phyloP scores from a whole-genome alignment of 30 jellyfish, hydroid and myxozoan genomes.

The Hydractinia echinata region DNA sequence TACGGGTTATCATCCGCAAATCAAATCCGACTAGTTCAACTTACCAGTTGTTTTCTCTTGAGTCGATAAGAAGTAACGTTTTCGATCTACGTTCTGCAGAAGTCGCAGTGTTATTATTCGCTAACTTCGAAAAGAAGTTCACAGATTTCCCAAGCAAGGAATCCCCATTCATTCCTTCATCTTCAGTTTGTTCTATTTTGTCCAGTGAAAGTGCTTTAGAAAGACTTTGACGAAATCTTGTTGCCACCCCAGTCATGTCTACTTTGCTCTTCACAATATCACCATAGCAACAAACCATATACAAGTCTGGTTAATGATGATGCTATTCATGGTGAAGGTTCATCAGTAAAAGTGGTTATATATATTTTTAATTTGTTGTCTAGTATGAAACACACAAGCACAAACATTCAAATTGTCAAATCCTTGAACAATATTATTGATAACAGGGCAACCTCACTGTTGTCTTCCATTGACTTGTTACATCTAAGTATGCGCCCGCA shows the following conservation, averaged over 20 bases:
- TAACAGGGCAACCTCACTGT: too few relatives aligned
- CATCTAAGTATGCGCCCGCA: too few relatives aligned
- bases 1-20: neutral
- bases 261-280: neutral
- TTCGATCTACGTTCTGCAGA: slow-evolving; percentile 57
- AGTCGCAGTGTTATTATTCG: slow-evolving; percentile 12
- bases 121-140: slow-evolving; percentile 9
- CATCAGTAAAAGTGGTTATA: too few relatives aligned
- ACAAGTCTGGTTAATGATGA: too few relatives aligned
- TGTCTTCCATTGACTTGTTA: too few relatives aligned
- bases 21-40: slow-evolving; percentile 9
- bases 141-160: slow-evolving; percentile 8
- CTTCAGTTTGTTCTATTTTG: slow-evolving; percentile 6
- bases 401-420: too few relatives aligned
- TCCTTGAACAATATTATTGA: too few relatives aligned
- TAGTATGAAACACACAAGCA: too few relatives aligned
- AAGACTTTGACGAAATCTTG: slow-evolving; percentile 23
- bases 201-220: slow-evolving; percentile 20
- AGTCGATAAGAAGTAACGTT: slow-evolving; percentile 63
- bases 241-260: slow-evolving; percentile 26
- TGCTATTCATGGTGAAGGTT: too few relatives aligned
- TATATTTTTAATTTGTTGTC: too few relatives aligned
- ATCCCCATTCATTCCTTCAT: neutral
- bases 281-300: neutral
- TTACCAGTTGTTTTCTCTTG: slow-evolving; percentile 79